A percentile compares a stretch with the other conserved stretches of the same genome.
Conservation (phyloP, 2,888 invertebrate species). For the Ennomos quercinarius region DNA sequence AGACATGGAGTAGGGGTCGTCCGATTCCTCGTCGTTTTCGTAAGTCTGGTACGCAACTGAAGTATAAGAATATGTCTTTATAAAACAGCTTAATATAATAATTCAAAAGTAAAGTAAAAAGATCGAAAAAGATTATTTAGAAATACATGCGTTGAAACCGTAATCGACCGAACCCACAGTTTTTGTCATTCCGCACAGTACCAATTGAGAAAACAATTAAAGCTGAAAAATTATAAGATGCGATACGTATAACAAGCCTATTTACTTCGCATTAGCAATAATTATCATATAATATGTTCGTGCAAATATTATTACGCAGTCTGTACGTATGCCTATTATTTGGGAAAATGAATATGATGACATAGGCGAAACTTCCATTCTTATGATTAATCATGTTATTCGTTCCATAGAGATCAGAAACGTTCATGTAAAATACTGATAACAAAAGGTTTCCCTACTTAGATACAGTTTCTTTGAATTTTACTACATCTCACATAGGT, state of each 20-base stretch:
- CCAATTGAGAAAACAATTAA: slow-evolving; percentile 3
- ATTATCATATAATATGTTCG: too few species aligned
- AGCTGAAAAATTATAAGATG: slow-evolving; percentile 3
- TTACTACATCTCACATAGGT: too few species aligned
- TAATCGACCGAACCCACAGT: background rate
- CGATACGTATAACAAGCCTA: slow-evolving; percentile 5
- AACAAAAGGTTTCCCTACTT: too few species aligned
- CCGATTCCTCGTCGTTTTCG: slow-evolving; percentile 80
- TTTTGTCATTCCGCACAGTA: background rate
- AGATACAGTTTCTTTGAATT: too few species aligned
- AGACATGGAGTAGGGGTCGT: slow-evolving; percentile 63
- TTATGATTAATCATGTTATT: too few species aligned
- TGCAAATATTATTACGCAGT: too few species aligned
- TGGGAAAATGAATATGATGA: too few species aligned
- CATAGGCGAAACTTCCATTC: too few species aligned
- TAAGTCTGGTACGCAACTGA: slow-evolving; percentile 73
- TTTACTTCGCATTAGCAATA: slow-evolving; percentile 1
- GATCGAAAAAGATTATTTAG: background rate
- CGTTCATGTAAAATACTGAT: too few species aligned
- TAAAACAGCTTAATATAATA: background rate
- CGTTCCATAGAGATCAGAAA: too few species aligned
- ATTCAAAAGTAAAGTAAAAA: slow-evolving; percentile 4
- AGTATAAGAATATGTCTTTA: slow-evolving; percentile 27
- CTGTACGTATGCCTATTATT: too few species aligned
- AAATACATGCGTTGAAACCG: slow-evolving; percentile 7